Evolutionary conservation across 2,888 invertebrate genomes (phyloP), one percentile per base, ranked within the genome.

Genomic region (Morpho achilles): DNA sequence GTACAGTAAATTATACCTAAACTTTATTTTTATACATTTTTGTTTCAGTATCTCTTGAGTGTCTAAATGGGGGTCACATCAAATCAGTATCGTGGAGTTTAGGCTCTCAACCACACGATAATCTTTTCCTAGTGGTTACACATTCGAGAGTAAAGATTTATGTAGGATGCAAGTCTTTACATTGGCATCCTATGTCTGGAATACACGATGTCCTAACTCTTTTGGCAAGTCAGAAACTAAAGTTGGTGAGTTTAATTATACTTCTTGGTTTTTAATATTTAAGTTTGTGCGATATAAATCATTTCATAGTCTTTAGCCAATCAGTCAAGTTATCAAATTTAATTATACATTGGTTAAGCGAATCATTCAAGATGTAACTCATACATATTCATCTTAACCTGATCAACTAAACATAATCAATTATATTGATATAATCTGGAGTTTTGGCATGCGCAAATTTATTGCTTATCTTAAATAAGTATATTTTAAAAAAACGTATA

Each of bases 41-140:
- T 59, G 62, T 77, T 79, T 51, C 76, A 95, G 95, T 94, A n/a
- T 91, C 93, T n/a, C 79, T 94, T 64, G 94, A 94, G 75, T 93
- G 92, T 6, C 79, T 93, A 0, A 91, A 92, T 67, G 91, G 92
- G 9, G 93, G 92, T 8, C 83, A 91, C 60, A 76, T 92, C 4
- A 91, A 92, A 59, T 87, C 91, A 8, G 93, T 94, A 58, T 93
- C 94, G 60, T 92, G 94, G 80, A 88, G 91, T 7, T 87, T 94
- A 23, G 92, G 93, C 40, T 84, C 90, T 8, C 76, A 93, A 50
- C 82, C 91, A 50, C 91, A 91, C 22, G 87, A 90, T 1, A 87
- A 91, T 5, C 76, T 92, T 0, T 84, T 94, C 5, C 84, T 93
- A 56, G 92, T 93, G 8, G 80, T 94, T 62, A 92, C 93, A 0